phyloP scores from a whole-genome alignment of 2,888 invertebrate species.

The Kryphioiulus occultus region DNA sequence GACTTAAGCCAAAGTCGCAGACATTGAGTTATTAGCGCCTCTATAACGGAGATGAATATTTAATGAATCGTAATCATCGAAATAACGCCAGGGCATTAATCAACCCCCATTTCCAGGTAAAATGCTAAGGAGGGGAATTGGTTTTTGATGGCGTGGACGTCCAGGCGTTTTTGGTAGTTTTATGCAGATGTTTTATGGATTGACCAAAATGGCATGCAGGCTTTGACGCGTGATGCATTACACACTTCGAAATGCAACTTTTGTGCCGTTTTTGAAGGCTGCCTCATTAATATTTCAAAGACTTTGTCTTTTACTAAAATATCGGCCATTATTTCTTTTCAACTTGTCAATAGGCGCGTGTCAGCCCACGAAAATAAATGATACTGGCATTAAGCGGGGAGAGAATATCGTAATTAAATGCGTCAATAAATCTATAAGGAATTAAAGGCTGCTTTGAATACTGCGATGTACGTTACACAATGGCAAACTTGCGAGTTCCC shows the following conservation, averaged over 20 bases:
- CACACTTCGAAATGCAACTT: background rate
- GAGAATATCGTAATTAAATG: background rate
- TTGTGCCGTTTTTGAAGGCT: background rate
- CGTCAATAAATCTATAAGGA: background rate
- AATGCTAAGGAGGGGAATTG: background rate
- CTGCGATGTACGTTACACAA: background rate
- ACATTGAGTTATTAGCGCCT: background rate
- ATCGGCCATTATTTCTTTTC: background rate
- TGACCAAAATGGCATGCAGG: background rate
- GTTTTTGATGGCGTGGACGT: background rate
- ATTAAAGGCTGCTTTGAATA: background rate
- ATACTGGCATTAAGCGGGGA: background rate
- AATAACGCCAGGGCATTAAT: background rate
- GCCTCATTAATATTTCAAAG: background rate
- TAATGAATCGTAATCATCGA: background rate
- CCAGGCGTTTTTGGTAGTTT: background rate
- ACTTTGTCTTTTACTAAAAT: background rate
- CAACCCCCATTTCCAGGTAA: background rate
- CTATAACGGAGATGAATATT: background rate
- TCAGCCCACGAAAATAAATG: background rate
- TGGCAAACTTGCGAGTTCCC: background rate
- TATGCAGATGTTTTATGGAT: background rate
- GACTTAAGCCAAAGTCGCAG: background rate
- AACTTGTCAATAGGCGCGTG: background rate
- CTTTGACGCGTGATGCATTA: background rate